These are phyloP conservation scores for Caenorhabditis virilis DNA, from an alignment of 2,888 invertebrate species.

Conservation along the genomic window DNA sequence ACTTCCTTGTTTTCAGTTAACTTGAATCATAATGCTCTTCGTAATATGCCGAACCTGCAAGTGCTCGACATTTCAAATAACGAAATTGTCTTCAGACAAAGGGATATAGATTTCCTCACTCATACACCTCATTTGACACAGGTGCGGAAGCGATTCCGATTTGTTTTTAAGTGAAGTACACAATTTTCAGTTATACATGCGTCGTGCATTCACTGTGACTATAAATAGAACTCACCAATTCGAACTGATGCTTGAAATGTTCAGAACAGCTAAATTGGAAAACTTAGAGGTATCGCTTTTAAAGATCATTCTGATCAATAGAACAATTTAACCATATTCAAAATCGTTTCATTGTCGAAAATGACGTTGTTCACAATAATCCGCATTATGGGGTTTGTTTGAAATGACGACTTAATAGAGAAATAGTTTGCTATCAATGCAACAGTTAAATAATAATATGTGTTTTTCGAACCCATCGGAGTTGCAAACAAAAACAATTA, in stretches of 20 bases:
- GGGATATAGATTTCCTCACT: conserved; percentile 61
- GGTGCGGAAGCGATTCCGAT: conserved; percentile 26
- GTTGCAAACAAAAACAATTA: too few relatives aligned
- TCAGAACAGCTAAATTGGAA: conserved; percentile 59
- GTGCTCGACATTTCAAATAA: conserved; percentile 63
- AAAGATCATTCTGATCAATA: too few relatives aligned
- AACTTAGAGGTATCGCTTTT: conserved; percentile 60
- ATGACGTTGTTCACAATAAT: too few relatives aligned
- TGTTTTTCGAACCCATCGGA: too few relatives aligned
- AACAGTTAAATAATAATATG: too few relatives aligned
- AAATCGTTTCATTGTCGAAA: too few relatives aligned
- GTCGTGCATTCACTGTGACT: conserved; percentile 64
- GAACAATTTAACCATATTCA: too few relatives aligned
- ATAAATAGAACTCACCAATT: conserved; percentile 64
- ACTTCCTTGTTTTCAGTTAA: conserved; percentile 53
- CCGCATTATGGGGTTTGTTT: too few relatives aligned
- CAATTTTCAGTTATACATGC: conserved; percentile 60
- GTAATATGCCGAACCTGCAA: conserved; percentile 58
- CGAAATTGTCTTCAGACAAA: conserved; percentile 61
- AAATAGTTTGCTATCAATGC: too few relatives aligned
- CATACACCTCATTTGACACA: conserved; percentile 62
- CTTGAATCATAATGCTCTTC: conserved; percentile 59
- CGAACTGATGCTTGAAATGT: conserved; percentile 63
- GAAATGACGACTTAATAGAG: too few relatives aligned
- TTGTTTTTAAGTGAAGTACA: not conserved